A percentile compares a stretch with the other conserved stretches of the same genome.
Conservation (phyloP, 2,113 vertebrate species). For the Pithys albifrons region DNA sequence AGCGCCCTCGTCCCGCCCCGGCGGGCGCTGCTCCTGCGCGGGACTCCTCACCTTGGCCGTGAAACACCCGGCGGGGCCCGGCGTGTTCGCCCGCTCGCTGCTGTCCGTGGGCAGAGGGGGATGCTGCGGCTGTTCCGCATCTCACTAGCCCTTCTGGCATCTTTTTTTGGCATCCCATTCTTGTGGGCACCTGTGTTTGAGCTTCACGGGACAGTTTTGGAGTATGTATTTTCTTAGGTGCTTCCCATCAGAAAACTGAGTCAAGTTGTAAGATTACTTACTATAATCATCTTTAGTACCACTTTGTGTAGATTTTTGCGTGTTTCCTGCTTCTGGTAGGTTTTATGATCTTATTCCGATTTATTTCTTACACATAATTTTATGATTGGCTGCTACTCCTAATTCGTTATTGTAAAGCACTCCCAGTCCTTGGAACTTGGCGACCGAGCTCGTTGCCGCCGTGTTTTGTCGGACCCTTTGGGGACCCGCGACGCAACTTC, state of each 20-base stretch:
- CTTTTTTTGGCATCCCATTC: fast-evolving
- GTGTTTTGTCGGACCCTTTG: neutral
- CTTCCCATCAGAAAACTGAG: neutral
- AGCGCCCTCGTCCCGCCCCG: too few species aligned
- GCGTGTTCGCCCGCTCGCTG: fast-evolving
- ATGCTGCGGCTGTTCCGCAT: fast-evolving
- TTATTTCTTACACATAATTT: neutral
- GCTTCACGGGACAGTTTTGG: fast-evolving
- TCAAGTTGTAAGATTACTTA: neutral
- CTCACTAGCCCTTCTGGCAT: fast-evolving
- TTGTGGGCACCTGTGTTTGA: neutral
- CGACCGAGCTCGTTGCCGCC: fast-evolving
- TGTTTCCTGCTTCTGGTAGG: neutral
- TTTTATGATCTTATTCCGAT: neutral
- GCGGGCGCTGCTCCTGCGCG: neutral
- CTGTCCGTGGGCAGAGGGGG: fast-evolving
- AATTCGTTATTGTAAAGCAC: neutral
- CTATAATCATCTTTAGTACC: fast-evolving
- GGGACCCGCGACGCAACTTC: neutral
- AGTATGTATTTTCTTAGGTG: neutral
- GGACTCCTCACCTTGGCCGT: neutral
- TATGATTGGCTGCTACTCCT: neutral
- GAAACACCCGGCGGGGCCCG: neutral
- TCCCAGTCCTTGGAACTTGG: neutral
- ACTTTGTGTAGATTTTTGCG: neutral